A percentile compares a stretch with the other conserved stretches of the same genome.
Conservation (phyloP, 2,888 invertebrate genomes). For the Biston stratarius region DNA sequence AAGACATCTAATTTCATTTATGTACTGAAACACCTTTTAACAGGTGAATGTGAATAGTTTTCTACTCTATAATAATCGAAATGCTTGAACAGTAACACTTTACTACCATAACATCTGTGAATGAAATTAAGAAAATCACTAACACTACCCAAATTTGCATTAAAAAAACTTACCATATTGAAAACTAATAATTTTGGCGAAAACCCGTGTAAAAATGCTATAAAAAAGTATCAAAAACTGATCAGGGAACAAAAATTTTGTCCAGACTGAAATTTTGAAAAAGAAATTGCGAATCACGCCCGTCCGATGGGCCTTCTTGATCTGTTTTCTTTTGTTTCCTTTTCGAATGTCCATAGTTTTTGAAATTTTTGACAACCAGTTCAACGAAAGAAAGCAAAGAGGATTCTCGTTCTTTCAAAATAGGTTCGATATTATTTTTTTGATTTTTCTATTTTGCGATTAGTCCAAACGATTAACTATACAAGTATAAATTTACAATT, state of each 20-base stretch:
- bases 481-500: too few relatives aligned
- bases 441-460: too few relatives aligned
- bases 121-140: neutral
- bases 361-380: slow-evolving; percentile 48
- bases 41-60: too few relatives aligned
- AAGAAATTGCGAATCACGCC: slow-evolving; percentile 74
- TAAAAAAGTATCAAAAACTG: slow-evolving; percentile 62
- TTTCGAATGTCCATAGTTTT: slow-evolving; percentile 58
- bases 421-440: slow-evolving; percentile 26
- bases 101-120: neutral
- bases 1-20: too few relatives aligned
- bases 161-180: slow-evolving; percentile 76
- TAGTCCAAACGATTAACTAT: too few relatives aligned
- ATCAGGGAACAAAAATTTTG: slow-evolving; percentile 70
- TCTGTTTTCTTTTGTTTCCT: slow-evolving; percentile 69
- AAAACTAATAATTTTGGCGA: slow-evolving; percentile 72
- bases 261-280: slow-evolving; percentile 74
- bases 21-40: too few relatives aligned
- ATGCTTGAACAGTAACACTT: too few relatives aligned
- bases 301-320: slow-evolving; percentile 70
- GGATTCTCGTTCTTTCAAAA: slow-evolving; percentile 33
- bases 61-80: too few relatives aligned
- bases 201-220: slow-evolving; percentile 62
- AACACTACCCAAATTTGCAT: slow-evolving; percentile 4
- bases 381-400: slow-evolving; percentile 19